Base-by-base conservation (phyloP, 2,888 invertebrate species). In the Parthenolecanium corni region DNA sequence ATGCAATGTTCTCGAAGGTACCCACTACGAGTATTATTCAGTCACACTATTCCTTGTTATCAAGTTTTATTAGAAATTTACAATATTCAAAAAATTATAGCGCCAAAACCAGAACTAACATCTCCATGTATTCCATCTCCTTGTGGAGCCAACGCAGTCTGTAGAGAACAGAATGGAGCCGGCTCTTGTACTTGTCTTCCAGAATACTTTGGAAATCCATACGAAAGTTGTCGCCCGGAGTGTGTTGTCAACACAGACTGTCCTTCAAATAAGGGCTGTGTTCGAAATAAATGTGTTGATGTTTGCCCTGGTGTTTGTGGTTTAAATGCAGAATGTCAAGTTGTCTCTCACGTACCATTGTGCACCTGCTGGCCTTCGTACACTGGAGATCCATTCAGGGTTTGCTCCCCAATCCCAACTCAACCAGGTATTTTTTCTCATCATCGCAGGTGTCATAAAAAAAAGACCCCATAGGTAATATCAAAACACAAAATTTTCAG, bases 301-400 rank as follows among this genome's bases (percentile, higher is more conserved):
- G 80, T 81, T 31, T 81, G 81, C 65, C 78, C 78, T 2, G 80
- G 79, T 64, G 76, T 77, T 9, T 81, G 77, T 68, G 77, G 77
- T 2, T 67, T 69, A 12, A 75, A 76, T 66, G 75, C 77, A 1
- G 71, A 73, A 20, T 77, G 77, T 64, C 72, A 68, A 66, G 74
- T 71, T n/a, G 67, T 70, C 21, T 70, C 70, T 42, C 72, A 73
- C 66, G 66, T 69, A 31, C 72, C 75, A 2, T 70, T 71, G 23
- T 79, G 78, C 65, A 72, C 72, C 47, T 79, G 78, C 68, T 72
- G 71, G 42, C 69, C 71, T 11, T 74, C 75, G 6, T 77, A 73
- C 67, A 73, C 74, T 12, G 78, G 76, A 47, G 71, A 75, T 70
- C 73, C 75, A n/a, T 74, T 72, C 66, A 69, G 69, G 42, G 69